Conservation (phyloP, 2,888 invertebrate genomes). For the Diaperis boleti region DNA sequence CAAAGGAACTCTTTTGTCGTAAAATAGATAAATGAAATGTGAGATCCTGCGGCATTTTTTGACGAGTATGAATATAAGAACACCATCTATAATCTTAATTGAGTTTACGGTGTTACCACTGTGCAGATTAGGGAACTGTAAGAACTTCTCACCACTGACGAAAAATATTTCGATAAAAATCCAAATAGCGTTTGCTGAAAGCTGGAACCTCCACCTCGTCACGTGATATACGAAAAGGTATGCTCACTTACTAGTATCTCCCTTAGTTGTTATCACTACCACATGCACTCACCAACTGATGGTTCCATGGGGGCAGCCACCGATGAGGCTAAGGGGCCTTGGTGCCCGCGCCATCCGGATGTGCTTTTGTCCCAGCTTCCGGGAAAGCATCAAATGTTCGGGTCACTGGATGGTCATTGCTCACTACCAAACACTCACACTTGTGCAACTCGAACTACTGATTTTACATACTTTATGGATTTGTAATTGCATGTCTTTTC, state of each 20-base stretch:
- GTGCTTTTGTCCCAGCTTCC: constrained; percentile 66
- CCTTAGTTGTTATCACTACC: constrained; percentile 58
- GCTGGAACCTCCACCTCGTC: background rate
- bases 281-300: constrained; percentile 61
- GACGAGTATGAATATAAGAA: too few species aligned
- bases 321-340: constrained; percentile 54
- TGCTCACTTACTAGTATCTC: constrained; percentile 55
- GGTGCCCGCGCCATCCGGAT: constrained; percentile 62
- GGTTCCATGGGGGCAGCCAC: constrained; percentile 47
- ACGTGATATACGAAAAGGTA: background rate
- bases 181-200: background rate
- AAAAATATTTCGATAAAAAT: too few species aligned
- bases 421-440: constrained; percentile 53
- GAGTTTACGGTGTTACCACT: too few species aligned
- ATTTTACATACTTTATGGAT: constrained; percentile 36
- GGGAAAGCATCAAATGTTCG: constrained; percentile 65
- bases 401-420: constrained; percentile 67
- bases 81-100: too few species aligned
- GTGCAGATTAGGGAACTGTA: too few species aligned
- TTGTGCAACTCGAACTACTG: constrained; percentile 49
- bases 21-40: too few species aligned
- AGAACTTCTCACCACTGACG: too few species aligned
- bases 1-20: too few species aligned
- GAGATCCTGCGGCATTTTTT: too few species aligned
- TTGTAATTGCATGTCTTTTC: constrained; percentile 35